Evolutionary conservation across 2,113 vertebrate genomes (phyloP).

Genomic region (Strix aluco): DNA sequence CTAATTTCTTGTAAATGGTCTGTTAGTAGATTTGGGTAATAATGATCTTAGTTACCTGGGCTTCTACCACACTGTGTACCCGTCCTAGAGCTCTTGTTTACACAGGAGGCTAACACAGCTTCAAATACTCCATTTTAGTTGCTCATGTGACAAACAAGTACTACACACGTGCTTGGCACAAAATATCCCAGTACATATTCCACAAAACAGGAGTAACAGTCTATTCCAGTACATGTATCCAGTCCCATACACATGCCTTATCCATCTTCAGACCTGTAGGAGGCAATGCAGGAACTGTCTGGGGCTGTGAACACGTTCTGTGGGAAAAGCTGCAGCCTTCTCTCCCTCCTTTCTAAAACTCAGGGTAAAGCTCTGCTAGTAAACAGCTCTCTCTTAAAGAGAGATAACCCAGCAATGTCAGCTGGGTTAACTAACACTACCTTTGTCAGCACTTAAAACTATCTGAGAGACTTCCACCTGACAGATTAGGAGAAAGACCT

Average conservation of each 20-base stretch:
- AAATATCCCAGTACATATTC: background rate
- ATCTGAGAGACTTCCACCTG: background rate
- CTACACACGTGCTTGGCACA: background rate
- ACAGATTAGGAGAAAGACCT: background rate
- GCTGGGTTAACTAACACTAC: background rate
- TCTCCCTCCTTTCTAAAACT: background rate
- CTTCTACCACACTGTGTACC: conserved; percentile 11
- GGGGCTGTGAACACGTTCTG: background rate
- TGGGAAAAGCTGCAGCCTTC: background rate
- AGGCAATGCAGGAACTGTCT: background rate
- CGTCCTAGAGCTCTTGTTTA: background rate
- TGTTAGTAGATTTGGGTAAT: background rate
- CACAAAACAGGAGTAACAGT: background rate
- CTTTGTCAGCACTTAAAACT: background rate
- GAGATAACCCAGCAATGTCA: background rate
- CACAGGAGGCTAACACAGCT: background rate
- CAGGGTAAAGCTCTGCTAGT: background rate
- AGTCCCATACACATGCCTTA: background rate
- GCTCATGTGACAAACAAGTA: background rate
- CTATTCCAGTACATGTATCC: background rate
- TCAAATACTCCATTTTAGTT: conserved; percentile 23
- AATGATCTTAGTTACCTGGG: conserved; percentile 2
- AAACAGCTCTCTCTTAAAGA: background rate
- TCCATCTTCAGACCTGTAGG: background rate
- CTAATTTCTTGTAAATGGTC: background rate